A percentile compares a stretch with the other conserved stretches of the same genome.
Evolutionary conservation across 1,140 invertebrate genomes (phyloP).

Genomic region (Branchinecta lynchi): DNA sequence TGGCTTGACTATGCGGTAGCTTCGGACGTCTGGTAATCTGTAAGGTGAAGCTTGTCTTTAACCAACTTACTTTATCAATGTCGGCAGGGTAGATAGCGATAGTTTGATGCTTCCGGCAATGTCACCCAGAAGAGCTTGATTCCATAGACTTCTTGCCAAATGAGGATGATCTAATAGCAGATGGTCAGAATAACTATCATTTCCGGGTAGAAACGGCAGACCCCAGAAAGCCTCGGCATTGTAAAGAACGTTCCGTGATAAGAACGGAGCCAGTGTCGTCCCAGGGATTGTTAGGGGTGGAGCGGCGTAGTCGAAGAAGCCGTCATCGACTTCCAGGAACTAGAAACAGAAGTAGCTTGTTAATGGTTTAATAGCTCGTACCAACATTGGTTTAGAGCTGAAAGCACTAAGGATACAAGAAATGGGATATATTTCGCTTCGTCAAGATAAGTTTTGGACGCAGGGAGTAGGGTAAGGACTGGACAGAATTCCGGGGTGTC

Average conservation of each 20-base stretch:
- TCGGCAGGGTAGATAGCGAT: slow-evolving; percentile 26
- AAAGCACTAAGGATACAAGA: too few relatives aligned
- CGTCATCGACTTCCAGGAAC: slow-evolving; percentile 28
- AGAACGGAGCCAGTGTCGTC: slow-evolving; percentile 27
- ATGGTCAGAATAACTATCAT: slow-evolving; percentile 11
- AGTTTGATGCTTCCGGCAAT: slow-evolving; percentile 27
- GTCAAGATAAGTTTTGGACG: too few relatives aligned
- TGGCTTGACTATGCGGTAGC: too few relatives aligned
- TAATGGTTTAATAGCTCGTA: too few relatives aligned
- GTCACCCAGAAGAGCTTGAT: slow-evolving; percentile 27
- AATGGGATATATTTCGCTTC: too few relatives aligned
- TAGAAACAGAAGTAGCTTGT: slow-evolving; percentile 4
- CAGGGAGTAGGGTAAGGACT: too few relatives aligned
- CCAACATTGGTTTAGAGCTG: too few relatives aligned
- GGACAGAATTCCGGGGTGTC: too few relatives aligned
- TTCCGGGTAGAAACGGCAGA: slow-evolving; percentile 26
- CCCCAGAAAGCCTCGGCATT: slow-evolving; percentile 29
- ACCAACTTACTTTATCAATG: slow-evolving; percentile 25
- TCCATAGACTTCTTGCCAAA: slow-evolving; percentile 26
- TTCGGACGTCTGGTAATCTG: too few relatives aligned
- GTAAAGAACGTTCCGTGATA: slow-evolving; percentile 27
- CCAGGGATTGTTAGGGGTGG: slow-evolving; percentile 28
- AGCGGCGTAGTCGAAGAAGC: slow-evolving; percentile 26
- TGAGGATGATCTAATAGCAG: slow-evolving; percentile 13
- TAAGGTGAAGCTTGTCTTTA: too few relatives aligned